Evolutionary conservation across 1,140 invertebrate genomes (phyloP).

Genomic region (Helicoverpa armigera): DNA sequence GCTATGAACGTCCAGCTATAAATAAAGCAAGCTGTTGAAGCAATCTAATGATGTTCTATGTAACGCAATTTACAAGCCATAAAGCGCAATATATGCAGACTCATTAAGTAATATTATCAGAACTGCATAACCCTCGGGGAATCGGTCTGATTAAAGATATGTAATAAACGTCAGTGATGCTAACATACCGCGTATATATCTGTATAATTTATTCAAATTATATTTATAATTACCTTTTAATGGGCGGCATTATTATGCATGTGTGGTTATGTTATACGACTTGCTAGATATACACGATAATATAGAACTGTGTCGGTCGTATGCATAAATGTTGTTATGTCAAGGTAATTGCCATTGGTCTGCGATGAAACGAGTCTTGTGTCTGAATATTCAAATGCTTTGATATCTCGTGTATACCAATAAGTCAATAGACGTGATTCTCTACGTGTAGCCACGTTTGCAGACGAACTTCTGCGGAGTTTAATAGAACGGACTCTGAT

Average conservation of each 20-base stretch:
- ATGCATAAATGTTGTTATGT: slow-evolving; percentile 30
- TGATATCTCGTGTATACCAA: slow-evolving; percentile 7
- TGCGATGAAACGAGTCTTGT: background rate
- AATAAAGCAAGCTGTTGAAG: background rate
- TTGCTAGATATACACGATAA: background rate
- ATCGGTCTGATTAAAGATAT: slow-evolving; percentile 19
- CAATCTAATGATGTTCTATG: background rate
- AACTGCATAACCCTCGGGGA: slow-evolving; percentile 4
- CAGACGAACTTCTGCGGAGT: slow-evolving; percentile 10
- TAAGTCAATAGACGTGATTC: slow-evolving; percentile 16
- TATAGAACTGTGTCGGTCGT: background rate
- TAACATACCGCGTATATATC: background rate
- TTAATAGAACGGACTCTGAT: slow-evolving; percentile 1
- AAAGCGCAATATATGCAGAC: background rate
- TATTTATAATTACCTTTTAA: slow-evolving; percentile 22
- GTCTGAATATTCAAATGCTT: background rate
- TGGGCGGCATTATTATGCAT: slow-evolving; percentile 8
- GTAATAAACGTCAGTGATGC: background rate
- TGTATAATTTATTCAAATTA: slow-evolving; percentile 28
- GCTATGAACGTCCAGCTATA: background rate
- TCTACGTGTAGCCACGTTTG: background rate
- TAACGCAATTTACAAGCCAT: background rate
- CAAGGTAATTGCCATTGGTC: slow-evolving; percentile 12
- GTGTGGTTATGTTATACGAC: background rate
- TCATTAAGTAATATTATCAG: slow-evolving; percentile 23